Base-by-base conservation (phyloP, 2,797 vertebrate species). In the Clarias fuscus region DNA sequence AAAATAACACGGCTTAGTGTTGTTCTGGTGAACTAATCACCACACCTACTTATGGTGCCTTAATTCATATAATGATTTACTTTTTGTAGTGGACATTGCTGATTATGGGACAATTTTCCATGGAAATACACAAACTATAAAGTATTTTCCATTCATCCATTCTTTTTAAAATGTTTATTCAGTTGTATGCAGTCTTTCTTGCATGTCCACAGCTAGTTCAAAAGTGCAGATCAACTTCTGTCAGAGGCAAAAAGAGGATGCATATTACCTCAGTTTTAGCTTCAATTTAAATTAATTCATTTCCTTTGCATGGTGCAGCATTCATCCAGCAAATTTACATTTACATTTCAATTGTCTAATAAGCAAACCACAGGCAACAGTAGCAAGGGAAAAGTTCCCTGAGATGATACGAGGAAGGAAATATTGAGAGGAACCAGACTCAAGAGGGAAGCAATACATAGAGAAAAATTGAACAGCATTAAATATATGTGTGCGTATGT, bases 51-150 rank as follows among this genome's bases (percentile, higher is more conserved):
- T 53, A 10, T 67, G 30, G 5, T 59, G 20, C 72, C 15, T 30
- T 20, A 43, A 7, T 22, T 86, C 27, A 48, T 62, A 43, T 20
- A 76, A 76, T 68, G 53, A 86, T 48, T 73, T 61, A 85, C 33
- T 62, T 59, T 0, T 64, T 27, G 48, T 58, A 27, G 14, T 13
- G 20, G 33, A 40, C 2, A 2, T 62, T 61, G 37, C 4, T 6
- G 43, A 59, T 59, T 83, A 11, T 13, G 15, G 17, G 8, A 30
- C 30, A 15, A 43, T 43, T 43, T 3, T 64, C 59, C 13, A 24
- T 80, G 6, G 20, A 53, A 30, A 30, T 40, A 20, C 4, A 81
- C 62, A 81, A 53, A 67, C 37, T 65, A 11, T 81, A 48, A 53
- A 53, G 4, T 30, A 18, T 83, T 61, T 62, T 48, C 22, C 7